Conservation (phyloP, 2,113 vertebrate genomes). For the Dicrurus megarhynchus region DNA sequence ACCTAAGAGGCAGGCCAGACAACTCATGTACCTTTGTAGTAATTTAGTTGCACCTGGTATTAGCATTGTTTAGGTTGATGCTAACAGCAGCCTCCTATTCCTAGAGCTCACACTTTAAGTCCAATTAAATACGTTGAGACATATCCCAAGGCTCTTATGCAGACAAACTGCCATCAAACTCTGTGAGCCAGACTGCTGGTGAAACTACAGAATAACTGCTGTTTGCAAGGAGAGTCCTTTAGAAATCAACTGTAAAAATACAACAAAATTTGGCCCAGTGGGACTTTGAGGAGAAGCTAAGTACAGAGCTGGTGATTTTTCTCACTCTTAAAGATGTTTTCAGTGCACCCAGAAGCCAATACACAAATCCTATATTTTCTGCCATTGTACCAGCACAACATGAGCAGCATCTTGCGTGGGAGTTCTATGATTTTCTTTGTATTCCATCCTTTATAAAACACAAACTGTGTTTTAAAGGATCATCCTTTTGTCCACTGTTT, state of each 20-base stretch:
- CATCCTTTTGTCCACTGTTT: not conserved
- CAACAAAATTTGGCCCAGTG: not conserved
- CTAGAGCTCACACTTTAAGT: not conserved
- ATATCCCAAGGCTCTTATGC: not conserved
- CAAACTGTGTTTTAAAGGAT: not conserved
- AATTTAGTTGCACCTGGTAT: not conserved
- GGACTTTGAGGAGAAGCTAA: not conserved
- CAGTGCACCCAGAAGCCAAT: not conserved
- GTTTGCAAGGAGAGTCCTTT: not conserved
- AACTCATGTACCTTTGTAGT: not conserved
- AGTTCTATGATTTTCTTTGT: not conserved
- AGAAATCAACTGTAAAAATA: not conserved
- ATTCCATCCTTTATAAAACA: not conserved
- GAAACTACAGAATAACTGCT: not conserved
- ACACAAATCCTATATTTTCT: not conserved
- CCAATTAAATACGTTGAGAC: conserved; percentile 24
- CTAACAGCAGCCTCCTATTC: conserved; percentile 6
- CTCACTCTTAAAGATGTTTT: not conserved
- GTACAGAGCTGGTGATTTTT: not conserved
- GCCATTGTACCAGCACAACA: not conserved
- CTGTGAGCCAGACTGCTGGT: not conserved
- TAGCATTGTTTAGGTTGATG: not conserved
- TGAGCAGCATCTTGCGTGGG: not conserved
- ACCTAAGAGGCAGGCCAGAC: conserved; percentile 23
- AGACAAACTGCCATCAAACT: not conserved